Evolutionary conservation across 2,113 vertebrate genomes (phyloP).

Genomic region (Leptobrachium leishanense): DNA sequence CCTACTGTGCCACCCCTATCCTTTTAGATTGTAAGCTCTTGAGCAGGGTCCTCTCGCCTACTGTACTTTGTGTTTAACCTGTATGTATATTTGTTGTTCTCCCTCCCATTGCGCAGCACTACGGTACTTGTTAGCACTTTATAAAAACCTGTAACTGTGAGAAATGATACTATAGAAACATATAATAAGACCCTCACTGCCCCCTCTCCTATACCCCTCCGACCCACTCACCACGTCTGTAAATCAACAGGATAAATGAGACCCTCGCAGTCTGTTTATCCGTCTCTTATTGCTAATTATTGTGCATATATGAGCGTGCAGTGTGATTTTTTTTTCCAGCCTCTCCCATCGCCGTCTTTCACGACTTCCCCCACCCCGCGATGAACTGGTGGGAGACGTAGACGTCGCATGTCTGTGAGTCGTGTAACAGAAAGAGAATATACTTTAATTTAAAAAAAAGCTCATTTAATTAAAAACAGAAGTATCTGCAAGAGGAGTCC

Average conservation of each 20-base stretch:
- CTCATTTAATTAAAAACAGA: slow-evolving; percentile 1
- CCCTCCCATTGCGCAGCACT: too few species aligned
- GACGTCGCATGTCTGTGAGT: background rate
- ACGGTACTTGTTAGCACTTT: too few species aligned
- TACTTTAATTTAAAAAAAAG: background rate
- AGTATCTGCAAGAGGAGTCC: background rate
- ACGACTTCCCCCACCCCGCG: background rate
- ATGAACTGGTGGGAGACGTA: background rate
- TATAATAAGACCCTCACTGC: too few species aligned
- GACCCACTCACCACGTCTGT: background rate
- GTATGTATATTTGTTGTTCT: too few species aligned
- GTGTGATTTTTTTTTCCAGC: background rate
- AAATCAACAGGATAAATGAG: background rate
- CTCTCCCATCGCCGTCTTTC: background rate
- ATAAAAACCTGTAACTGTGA: too few species aligned
- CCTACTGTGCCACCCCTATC: too few species aligned
- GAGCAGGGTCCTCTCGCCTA: too few species aligned
- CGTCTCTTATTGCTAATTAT: background rate
- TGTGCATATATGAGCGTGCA: background rate
- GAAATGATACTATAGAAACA: too few species aligned
- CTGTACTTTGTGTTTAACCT: too few species aligned
- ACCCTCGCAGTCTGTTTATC: background rate
- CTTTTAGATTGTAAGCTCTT: too few species aligned
- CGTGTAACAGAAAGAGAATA: background rate
- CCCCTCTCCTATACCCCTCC: too few species aligned